Evolutionary conservation across 2,888 invertebrate genomes (phyloP).

Genomic region (Netelia virgata): DNA sequence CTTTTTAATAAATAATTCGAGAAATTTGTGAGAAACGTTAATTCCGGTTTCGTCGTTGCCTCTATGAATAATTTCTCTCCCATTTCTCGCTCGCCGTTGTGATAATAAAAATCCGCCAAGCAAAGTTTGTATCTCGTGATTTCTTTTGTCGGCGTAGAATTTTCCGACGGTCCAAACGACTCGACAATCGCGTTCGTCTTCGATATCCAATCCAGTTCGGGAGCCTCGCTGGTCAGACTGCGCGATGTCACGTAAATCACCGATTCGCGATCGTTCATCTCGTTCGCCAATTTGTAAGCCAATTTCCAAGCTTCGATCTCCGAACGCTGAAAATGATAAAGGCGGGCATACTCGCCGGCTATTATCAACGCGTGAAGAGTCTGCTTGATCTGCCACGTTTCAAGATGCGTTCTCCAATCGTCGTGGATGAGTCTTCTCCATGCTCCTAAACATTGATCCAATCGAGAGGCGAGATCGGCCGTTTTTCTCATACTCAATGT

Average conservation of each 20-base stretch:
- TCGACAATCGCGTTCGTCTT: conserved; percentile 66
- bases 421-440: conserved; percentile 70
- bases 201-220: conserved; percentile 78
- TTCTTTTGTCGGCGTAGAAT: conserved; percentile 12
- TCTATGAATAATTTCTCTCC: conserved; percentile 73
- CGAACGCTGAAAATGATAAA: conserved; percentile 77
- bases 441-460: conserved; percentile 78
- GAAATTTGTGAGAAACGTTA: conserved; percentile 71
- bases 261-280: conserved; percentile 71
- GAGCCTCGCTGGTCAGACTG: conserved; percentile 75
- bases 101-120: conserved; percentile 80
- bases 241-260: conserved; percentile 78
- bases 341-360: conserved; percentile 79
- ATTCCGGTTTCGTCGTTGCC: conserved; percentile 59
- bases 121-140: conserved; percentile 78
- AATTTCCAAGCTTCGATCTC: conserved; percentile 79
- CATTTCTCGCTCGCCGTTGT: conserved; percentile 74
- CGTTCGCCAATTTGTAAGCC: conserved; percentile 76
- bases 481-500: conserved; percentile 79
- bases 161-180: conserved; percentile 66
- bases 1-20: conserved; percentile 73
- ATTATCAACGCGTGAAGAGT: conserved; percentile 76
- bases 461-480: conserved; percentile 66
- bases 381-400: conserved; percentile 66
- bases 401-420: not conserved